Percentiles rank a stretch among this genome's conserved stretches.
Evolutionary conservation across 2,888 invertebrate genomes (phyloP).

Genomic region (Maniola hyperantus): DNA sequence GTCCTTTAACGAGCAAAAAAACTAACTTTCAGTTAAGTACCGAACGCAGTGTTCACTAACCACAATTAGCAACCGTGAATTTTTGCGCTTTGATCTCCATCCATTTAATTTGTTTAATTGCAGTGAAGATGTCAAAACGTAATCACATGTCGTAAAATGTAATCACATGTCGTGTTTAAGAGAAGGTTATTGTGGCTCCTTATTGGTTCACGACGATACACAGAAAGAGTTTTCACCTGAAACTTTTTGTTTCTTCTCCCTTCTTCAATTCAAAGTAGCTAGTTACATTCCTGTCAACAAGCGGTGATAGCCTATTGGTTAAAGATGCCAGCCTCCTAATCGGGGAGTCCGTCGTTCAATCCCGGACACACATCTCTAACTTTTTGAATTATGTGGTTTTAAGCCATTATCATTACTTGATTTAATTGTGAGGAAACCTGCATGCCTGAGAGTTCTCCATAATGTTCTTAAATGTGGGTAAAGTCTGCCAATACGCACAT

Average conservation of each 20-base stretch:
- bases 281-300: too few species aligned
- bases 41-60: slow-evolving; percentile 17
- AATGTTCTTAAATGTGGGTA: too few species aligned
- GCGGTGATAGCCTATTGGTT: too few species aligned
- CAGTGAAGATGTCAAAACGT: slow-evolving; percentile 18
- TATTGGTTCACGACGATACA: not conserved
- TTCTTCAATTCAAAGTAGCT: too few species aligned
- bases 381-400: too few species aligned
- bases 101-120: slow-evolving; percentile 22
- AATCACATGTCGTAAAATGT: slow-evolving; percentile 3
- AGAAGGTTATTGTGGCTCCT: slow-evolving; percentile 7
- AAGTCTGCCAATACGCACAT: too few species aligned
- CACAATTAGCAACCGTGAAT: slow-evolving; percentile 24
- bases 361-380: too few species aligned
- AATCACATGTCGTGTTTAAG: not conserved
- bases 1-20: slow-evolving; percentile 28
- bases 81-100: slow-evolving; percentile 24
- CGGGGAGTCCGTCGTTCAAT: too few species aligned
- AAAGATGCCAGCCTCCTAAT: too few species aligned
- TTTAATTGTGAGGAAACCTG: too few species aligned
- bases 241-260: not conserved
- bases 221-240: not conserved
- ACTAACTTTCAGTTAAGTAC: slow-evolving; percentile 30
- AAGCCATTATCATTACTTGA: too few species aligned
- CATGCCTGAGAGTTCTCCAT: too few species aligned